Percentiles rank a stretch among this genome's conserved stretches.
These are phyloP conservation scores for Latheticus oryzae DNA, from an alignment of 2,888 invertebrate genomes.

Conservation along the genomic window DNA sequence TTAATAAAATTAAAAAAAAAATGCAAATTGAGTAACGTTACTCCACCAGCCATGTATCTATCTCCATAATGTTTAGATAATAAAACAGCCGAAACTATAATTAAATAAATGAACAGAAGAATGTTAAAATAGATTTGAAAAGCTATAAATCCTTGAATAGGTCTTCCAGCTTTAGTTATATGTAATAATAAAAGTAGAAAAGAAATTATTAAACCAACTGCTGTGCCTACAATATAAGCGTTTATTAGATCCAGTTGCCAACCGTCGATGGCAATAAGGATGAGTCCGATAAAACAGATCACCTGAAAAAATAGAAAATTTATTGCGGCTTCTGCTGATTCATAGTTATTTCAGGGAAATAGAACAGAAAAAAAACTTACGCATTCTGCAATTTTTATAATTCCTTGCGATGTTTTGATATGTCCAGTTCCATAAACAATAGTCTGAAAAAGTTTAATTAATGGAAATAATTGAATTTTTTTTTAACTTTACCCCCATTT, in stretches of 20 bases:
- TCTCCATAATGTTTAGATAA: conserved; percentile 29
- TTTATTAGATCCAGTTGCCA: conserved; percentile 21
- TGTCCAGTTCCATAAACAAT: conserved; percentile 30
- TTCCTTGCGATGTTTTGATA: conserved; percentile 33
- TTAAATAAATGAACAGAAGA: conserved; percentile 43
- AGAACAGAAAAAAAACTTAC: conserved; percentile 23
- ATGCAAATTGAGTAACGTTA: conserved; percentile 9
- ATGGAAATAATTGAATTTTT: conserved; percentile 5
- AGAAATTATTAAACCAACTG: conserved; percentile 33
- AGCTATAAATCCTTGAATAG: conserved; percentile 28
- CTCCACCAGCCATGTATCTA: conserved; percentile 37
- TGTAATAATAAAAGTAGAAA: conserved; percentile 35
- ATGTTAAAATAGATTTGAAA: conserved; percentile 40
- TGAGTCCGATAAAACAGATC: conserved; percentile 40
- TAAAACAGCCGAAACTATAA: conserved; percentile 39
- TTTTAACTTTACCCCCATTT: conserved; percentile 35
- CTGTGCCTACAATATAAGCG: conserved; percentile 37
- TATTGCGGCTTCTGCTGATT: neutral
- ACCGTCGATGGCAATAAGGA: conserved; percentile 33
- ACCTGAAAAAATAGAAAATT: conserved; percentile 23
- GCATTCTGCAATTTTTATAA: conserved; percentile 34
- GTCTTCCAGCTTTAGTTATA: conserved; percentile 32
- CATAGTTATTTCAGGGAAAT: neutral
- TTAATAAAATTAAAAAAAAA: conserved; percentile 5
- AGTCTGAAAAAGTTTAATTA: conserved; percentile 15